Evolutionary conservation across 2,113 vertebrate species (phyloP).

Genomic region (Cavia aperea): DNA sequence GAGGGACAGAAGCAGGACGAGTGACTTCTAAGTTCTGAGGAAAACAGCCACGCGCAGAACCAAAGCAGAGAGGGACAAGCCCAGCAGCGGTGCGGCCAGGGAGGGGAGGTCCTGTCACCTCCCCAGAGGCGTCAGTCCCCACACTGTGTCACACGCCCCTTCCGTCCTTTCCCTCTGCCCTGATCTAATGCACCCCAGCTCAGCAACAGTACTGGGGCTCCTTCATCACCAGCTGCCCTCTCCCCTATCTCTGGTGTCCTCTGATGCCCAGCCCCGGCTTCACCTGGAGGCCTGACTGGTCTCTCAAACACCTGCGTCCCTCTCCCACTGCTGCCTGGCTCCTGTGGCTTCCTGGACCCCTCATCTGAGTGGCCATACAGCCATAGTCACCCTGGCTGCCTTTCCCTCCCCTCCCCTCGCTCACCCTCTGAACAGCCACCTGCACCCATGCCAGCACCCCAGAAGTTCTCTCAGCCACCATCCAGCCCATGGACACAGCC

Average conservation of each 20-base stretch:
- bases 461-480: background rate
- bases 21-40: background rate
- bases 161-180: background rate
- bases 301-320: background rate
- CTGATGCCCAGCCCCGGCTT: no score
- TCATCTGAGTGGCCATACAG: no score
- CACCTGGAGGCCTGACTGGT: background rate
- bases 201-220: no score
- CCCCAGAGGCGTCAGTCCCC: no score
- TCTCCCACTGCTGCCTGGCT: background rate
- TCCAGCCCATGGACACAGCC: background rate
- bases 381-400: background rate
- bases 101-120: background rate
- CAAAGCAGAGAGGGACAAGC: background rate
- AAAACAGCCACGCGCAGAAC: background rate
- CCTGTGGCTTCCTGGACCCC: no score
- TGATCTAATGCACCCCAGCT: no score
- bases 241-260: no score
- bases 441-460: background rate
- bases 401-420: background rate
- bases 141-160: background rate
- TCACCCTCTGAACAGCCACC: background rate
- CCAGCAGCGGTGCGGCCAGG: rapidly evolving
- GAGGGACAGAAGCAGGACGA: background rate
- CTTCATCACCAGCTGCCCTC: no score